These are phyloP conservation scores for Trachemys scripta DNA, from an alignment of 2,113 vertebrate genomes.

Conservation along the genomic window DNA sequence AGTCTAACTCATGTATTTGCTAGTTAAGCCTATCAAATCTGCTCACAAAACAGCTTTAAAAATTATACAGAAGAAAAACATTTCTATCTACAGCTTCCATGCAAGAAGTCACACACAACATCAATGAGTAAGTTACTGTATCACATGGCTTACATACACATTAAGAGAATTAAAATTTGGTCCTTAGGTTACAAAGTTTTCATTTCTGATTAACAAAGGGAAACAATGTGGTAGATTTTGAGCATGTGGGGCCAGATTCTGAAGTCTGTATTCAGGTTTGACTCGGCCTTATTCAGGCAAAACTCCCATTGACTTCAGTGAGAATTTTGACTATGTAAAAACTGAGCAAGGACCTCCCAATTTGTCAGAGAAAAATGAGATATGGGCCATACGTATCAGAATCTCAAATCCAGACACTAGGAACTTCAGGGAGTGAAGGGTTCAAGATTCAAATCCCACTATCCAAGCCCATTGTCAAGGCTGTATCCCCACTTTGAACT, in stretches of 20 bases:
- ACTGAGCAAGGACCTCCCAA: background rate
- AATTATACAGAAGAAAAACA: background rate
- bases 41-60: conserved; percentile 22
- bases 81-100: conserved; percentile 11
- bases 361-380: background rate
- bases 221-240: background rate
- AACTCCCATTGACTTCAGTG: background rate
- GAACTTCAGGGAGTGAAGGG: background rate
- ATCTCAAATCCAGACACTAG: background rate
- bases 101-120: conserved; percentile 10
- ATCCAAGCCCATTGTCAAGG: background rate
- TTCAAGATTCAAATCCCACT: background rate
- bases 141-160: background rate
- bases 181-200: background rate
- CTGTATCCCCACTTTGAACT: too few relatives aligned
- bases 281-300: background rate
- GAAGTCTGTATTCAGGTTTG: background rate
- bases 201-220: background rate
- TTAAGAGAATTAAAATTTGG: background rate
- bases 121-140: background rate
- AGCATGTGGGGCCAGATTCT: background rate
- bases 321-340: background rate
- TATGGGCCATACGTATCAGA: background rate
- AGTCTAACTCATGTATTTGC: conserved; percentile 25
- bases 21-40: conserved; percentile 17